These are phyloP conservation scores for Mesorhabditis sp. DNA, from an alignment of 2,888 invertebrate species.

Conservation along the genomic window DNA sequence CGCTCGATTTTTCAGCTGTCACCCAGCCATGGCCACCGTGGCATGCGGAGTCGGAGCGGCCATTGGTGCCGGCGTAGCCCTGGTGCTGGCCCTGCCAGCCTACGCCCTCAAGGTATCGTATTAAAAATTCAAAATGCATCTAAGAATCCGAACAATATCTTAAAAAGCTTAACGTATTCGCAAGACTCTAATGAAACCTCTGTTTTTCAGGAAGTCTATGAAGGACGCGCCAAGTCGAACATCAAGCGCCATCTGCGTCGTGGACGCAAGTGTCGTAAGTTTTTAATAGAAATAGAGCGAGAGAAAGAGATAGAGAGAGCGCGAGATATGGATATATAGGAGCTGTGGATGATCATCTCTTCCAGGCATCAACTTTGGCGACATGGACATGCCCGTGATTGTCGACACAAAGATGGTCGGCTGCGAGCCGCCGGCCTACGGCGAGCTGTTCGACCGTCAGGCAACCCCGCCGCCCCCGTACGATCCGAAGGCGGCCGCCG, in stretches of 20 bases:
- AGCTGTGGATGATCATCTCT: neutral
- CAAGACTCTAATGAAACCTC: no score
- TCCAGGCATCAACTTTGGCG: slow-evolving; percentile 2
- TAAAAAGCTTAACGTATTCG: no score
- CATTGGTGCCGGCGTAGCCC: neutral
- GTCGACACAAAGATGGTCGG: slow-evolving; percentile 1
- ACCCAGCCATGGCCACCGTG: neutral
- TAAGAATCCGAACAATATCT: no score
- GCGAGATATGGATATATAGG: no score
- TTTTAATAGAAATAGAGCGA: neutral
- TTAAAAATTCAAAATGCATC: no score
- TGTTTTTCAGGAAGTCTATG: no score
- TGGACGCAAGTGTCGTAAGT: neutral
- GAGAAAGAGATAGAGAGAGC: no score
- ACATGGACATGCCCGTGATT: neutral
- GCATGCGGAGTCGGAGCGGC: slow-evolving; percentile 4
- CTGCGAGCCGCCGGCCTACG: neutral
- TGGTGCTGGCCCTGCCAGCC: slow-evolving; percentile 3
- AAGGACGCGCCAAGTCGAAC: slow-evolving; percentile 2
- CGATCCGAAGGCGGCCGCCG: neutral
- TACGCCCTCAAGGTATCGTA: neutral
- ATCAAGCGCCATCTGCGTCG: neutral
- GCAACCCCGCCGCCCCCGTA: slow-evolving; percentile 3
- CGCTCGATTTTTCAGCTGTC: neutral
- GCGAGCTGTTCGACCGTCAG: neutral